These are phyloP conservation scores for Anoplophora glabripennis DNA, from an alignment of 1,140 invertebrate species.

Conservation along the genomic window DNA sequence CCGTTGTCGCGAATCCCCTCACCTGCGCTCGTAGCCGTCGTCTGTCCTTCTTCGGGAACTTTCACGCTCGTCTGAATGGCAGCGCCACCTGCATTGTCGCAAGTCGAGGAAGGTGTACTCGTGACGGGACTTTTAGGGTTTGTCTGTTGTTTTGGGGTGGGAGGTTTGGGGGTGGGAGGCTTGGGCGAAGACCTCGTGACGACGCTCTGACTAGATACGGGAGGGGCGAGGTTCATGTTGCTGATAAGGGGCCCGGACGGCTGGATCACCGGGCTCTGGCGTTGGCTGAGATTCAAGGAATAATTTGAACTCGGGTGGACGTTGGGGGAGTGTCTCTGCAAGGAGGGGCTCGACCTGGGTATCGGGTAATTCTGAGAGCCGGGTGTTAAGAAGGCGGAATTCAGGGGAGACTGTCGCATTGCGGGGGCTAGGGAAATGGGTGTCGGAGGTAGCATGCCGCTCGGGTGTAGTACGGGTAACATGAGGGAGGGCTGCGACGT, in stretches of 20 bases:
- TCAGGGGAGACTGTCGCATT: conserved; percentile 35
- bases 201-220: conserved; percentile 29
- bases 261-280: conserved; percentile 43
- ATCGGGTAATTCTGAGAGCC: conserved; percentile 35
- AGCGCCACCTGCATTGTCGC: background rate
- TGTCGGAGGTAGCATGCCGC: conserved; percentile 41
- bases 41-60: conserved; percentile 1
- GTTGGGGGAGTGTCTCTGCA: conserved; percentile 44
- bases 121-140: conserved; percentile 11
- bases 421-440: conserved; percentile 31
- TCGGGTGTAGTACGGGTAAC: conserved; percentile 39
- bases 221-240: conserved; percentile 27
- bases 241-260: conserved; percentile 45
- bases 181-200: conserved; percentile 18
- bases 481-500: conserved; percentile 34
- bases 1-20: conserved; percentile 42
- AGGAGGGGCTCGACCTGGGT: conserved; percentile 40
- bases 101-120: background rate
- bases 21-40: conserved; percentile 7
- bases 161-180: conserved; percentile 23
- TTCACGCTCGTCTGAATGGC: background rate
- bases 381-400: conserved; percentile 26
- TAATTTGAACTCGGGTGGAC: conserved; percentile 29
- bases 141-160: conserved; percentile 29
- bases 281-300: conserved; percentile 40